These are phyloP conservation scores for Proisotoma minuta DNA, from an alignment of 2,888 invertebrate species.

Conservation along the genomic window DNA sequence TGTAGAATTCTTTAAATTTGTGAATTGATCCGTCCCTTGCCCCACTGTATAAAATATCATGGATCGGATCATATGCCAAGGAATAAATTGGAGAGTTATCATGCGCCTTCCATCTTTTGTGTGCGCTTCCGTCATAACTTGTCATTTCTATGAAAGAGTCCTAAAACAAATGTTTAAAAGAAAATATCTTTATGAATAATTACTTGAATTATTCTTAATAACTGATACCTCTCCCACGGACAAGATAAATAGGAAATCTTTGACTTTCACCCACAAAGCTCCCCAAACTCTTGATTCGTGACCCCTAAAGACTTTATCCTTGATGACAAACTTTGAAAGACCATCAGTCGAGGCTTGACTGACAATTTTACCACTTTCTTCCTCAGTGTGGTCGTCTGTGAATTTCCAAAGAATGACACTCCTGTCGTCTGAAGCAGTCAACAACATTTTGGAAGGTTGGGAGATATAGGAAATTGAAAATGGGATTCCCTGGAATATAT, in stretches of 20 bases:
- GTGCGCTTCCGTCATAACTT: conserved; percentile 21
- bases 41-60: conserved; percentile 32
- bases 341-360: too few relatives aligned
- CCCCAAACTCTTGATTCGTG: conserved; percentile 32
- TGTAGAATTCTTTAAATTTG: conserved; percentile 28
- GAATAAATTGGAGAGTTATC: conserved; percentile 33
- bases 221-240: conserved; percentile 30
- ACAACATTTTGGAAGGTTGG: conserved; percentile 5
- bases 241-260: conserved; percentile 11
- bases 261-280: conserved; percentile 12
- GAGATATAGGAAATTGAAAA: conserved; percentile 27
- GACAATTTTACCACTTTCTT: too few relatives aligned
- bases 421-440: conserved; percentile 31
- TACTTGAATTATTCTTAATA: background rate
- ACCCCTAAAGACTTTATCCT: too few relatives aligned
- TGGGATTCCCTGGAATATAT: conserved; percentile 17
- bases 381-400: background rate
- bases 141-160: conserved; percentile 28
- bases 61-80: conserved; percentile 24
- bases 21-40: conserved; percentile 31
- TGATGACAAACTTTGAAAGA: too few relatives aligned
- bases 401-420: conserved; percentile 26
- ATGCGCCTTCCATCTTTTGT: conserved; percentile 33
- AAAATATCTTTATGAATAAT: background rate
- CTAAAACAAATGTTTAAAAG: conserved; percentile 10